Evolutionary conservation across 2,797 vertebrate species (phyloP).

Genomic region (Clangula hyemalis): DNA sequence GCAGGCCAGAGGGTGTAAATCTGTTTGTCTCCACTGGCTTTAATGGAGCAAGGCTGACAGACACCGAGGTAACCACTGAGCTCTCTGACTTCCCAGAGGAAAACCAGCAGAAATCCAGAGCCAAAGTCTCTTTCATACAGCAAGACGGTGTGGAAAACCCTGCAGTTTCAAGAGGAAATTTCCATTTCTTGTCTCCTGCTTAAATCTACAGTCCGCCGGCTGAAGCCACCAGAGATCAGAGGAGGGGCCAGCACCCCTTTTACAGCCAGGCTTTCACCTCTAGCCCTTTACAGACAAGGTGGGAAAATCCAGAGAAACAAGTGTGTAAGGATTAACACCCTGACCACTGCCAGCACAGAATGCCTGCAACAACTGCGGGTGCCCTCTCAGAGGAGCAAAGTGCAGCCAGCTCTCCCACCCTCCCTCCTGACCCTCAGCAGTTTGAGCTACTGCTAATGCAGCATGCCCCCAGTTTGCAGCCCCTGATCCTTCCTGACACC

Average conservation of each 20-base stretch:
- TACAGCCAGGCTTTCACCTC: not conserved
- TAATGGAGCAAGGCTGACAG: not conserved
- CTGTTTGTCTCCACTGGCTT: not conserved
- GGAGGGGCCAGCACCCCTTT: not conserved
- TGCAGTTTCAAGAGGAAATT: not conserved
- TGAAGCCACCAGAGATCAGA: not conserved
- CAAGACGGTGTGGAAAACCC: not conserved
- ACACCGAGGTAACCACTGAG: not conserved
- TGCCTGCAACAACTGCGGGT: not conserved
- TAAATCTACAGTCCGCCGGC: not conserved
- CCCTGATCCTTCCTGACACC: not conserved
- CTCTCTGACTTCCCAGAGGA: not conserved
- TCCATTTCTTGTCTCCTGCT: not conserved
- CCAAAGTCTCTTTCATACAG: not conserved
- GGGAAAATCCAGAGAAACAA: not conserved
- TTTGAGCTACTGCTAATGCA: not conserved
- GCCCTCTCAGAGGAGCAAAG: not conserved
- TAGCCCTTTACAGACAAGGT: not conserved
- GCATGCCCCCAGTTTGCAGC: not conserved
- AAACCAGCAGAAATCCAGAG: not conserved
- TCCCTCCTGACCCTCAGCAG: not conserved
- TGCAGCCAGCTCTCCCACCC: not conserved
- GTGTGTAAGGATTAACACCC: not conserved
- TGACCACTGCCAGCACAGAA: not conserved
- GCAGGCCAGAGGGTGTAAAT: not conserved